Evolutionary conservation across 92 coral and sea anemone genomes (phyloP).

Genomic region (Muricea muricata): DNA sequence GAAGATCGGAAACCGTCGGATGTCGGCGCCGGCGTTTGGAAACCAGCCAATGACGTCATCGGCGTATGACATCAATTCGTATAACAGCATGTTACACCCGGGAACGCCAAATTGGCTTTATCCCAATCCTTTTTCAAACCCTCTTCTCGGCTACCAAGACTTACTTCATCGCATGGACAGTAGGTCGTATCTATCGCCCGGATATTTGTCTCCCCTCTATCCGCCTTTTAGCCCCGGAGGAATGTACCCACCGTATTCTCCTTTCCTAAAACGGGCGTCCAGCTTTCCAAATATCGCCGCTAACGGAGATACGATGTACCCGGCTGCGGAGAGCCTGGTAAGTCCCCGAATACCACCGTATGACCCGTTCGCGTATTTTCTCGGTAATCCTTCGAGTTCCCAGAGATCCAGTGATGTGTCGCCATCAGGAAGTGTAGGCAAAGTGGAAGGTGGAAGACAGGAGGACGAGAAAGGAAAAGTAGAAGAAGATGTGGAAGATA

Average conservation of each 20-base stretch:
- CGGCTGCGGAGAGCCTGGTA: neutral
- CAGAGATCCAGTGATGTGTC: neutral
- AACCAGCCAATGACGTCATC: neutral
- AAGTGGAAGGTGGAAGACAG: neutral
- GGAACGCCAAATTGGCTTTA: constrained; percentile 28
- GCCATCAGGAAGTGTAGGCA: neutral
- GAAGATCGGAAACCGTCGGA: constrained; percentile 35
- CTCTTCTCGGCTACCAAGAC: constrained; percentile 27
- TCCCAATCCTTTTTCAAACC: constrained; percentile 40
- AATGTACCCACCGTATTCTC: constrained; percentile 25
- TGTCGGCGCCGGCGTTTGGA: constrained; percentile 30
- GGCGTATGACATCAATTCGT: neutral
- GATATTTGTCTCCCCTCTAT: constrained; percentile 18
- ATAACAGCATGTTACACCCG: neutral
- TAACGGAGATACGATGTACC: neutral
- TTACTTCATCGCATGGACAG: constrained; percentile 27
- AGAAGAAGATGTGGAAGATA: neutral
- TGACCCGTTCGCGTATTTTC: constrained; percentile 34
- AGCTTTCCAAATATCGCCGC: constrained; percentile 33
- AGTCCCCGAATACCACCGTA: constrained; percentile 14
- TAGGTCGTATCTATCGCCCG: constrained; percentile 20
- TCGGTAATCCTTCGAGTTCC: constrained; percentile 12
- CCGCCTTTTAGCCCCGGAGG: constrained; percentile 36
- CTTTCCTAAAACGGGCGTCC: constrained; percentile 9
- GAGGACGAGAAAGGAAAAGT: neutral